Evolutionary conservation across 2,888 invertebrate genomes (phyloP), one percentile per base, ranked within the genome.

Genomic region (Hirtodrosophila duncani): DNA sequence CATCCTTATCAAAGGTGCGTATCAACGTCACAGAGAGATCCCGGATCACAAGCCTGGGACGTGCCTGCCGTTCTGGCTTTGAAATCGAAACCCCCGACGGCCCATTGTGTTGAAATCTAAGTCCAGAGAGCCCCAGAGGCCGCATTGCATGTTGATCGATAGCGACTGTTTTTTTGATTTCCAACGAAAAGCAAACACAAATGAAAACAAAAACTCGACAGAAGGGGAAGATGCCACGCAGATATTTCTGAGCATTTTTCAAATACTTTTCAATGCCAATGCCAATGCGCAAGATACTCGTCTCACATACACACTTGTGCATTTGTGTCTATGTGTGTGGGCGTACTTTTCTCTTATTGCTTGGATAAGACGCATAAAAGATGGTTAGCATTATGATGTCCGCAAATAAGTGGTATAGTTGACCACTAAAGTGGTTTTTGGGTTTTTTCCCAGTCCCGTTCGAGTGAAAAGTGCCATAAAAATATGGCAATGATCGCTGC

Each of bases 401-500:
- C 44, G 55, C 77, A 48, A 67, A 49, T 72, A n/a, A 75, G 71
- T 75, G 63, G 70, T 75, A 37, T n/a, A 39, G 49, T 60, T 51
- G 67, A 39, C 41, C 68, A 75, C 67, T 72, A 72, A 72, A 79
- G 80, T 64, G 57, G 53, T 71, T 9, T 7, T 39, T 55, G 49
- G 66, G 68, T 38, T 55, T 67, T 72, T 64, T 64, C 66, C 39
- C 21, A 36, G 41, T 39, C 31, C 20, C 31, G 13, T 6, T 14
- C 66, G 45, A 63, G 81, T 72, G 81, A 75, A 81, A 75, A 81
- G 69, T 80, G 81, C 69, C 62, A 78, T 78, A 72, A 80, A 80
- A 57, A 80, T n/a, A 46, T 56, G 71, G 59, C 80, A 75, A 67
- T 67, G 64, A 58, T 59, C 67, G 56, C 56, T 67, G 69, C 51